Conservation (phyloP, 2,113 vertebrate species). For the Sphaerodactylus townsendi region DNA sequence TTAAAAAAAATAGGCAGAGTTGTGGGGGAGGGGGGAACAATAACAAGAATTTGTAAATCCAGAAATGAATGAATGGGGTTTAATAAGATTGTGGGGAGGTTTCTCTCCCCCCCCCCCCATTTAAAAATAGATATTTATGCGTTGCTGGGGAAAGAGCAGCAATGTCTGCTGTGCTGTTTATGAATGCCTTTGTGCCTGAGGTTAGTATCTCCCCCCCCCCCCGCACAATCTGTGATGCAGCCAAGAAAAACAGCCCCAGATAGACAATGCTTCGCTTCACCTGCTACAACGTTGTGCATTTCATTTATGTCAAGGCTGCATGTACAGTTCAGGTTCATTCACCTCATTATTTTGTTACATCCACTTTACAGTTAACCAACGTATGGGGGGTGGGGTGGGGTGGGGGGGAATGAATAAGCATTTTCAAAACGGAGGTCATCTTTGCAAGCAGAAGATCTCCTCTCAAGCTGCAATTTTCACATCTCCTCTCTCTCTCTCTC, state of each 20-base stretch:
- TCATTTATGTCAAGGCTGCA: constrained; percentile 96
- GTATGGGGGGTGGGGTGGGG: too few species aligned
- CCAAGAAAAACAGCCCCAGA: constrained; percentile 99
- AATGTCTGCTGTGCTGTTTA: constrained; percentile 86
- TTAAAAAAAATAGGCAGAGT: constrained; percentile 75
- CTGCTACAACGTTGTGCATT: constrained; percentile 93
- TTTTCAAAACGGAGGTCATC: constrained; percentile 79
- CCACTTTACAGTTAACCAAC: constrained; percentile 88
- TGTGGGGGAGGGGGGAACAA: constrained; percentile 59
- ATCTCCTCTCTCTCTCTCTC: background rate
- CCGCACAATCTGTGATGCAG: constrained; percentile 97
- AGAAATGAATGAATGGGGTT: constrained; percentile 90
- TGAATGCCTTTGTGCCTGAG: constrained; percentile 95
- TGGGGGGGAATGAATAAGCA: constrained; percentile 88
- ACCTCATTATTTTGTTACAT: constrained; percentile 93
- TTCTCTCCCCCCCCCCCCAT: constrained; percentile 60
- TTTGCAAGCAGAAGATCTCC: constrained; percentile 72
- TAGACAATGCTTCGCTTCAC: constrained; percentile 99
- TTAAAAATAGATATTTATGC: constrained; percentile 93
- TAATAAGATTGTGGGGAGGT: constrained; percentile 96
- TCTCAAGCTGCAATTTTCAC: constrained; percentile 66
- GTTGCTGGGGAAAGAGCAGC: constrained; percentile 87
- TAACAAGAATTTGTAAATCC: constrained; percentile 83
- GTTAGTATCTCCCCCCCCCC: constrained; percentile 98
- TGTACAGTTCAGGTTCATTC: constrained; percentile 95